These are phyloP conservation scores for Zoanthus sansibaricus DNA, from an alignment of 92 coral and sea anemone genomes.

Conservation along the genomic window DNA sequence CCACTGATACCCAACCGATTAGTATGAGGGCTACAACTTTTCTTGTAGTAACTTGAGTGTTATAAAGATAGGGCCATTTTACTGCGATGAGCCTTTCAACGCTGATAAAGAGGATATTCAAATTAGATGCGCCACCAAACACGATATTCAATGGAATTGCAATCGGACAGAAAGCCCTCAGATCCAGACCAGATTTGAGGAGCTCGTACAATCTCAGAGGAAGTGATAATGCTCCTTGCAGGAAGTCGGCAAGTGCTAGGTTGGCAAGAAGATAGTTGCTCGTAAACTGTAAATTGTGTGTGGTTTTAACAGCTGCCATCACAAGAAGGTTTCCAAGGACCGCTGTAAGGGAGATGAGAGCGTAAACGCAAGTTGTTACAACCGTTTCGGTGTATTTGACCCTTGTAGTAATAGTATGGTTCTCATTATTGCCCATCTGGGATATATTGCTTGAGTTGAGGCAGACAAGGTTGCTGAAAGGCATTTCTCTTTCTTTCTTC, in stretches of 20 bases:
- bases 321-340: constrained; percentile 74
- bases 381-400: constrained; percentile 16
- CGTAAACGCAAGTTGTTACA: constrained; percentile 50
- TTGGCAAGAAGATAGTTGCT: constrained; percentile 74
- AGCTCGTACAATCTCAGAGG: constrained; percentile 73
- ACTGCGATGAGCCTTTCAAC: constrained; percentile 77
- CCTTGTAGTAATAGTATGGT: neutral
- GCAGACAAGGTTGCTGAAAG: neutral
- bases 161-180: constrained; percentile 51
- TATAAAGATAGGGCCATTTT: constrained; percentile 74
- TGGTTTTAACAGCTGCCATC: constrained; percentile 60
- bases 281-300: constrained; percentile 64
- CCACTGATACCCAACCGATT: constrained; percentile 57
- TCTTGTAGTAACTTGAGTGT: constrained; percentile 55
- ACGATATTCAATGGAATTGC: constrained; percentile 68
- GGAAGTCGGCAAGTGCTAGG: constrained; percentile 76
- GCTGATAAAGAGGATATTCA: constrained; percentile 76
- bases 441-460: neutral
- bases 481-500: neutral
- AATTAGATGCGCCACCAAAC: constrained; percentile 81
- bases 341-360: constrained; percentile 58
- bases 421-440: neutral
- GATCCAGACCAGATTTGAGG: constrained; percentile 14
- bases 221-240: constrained; percentile 74
- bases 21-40: constrained; percentile 34